Conservation (phyloP, 2,113 vertebrate species). For the Elachura formosa region DNA sequence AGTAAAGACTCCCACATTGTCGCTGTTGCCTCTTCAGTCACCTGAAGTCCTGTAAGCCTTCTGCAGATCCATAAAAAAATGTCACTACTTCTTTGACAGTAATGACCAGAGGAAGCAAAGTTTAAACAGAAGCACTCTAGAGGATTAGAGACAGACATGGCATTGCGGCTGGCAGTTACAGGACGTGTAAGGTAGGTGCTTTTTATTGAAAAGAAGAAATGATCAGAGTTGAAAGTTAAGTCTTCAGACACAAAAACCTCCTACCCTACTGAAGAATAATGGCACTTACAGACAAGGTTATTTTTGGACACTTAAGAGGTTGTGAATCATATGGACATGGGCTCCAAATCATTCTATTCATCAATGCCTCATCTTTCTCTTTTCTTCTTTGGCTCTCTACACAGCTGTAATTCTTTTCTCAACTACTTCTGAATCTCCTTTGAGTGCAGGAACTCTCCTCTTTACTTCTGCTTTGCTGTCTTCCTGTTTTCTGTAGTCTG, state of each 20-base stretch:
- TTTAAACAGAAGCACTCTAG: not conserved
- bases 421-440: not conserved
- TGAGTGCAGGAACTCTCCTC: not conserved
- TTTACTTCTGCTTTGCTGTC: not conserved
- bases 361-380: constrained; percentile 20
- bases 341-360: constrained; percentile 33
- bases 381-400: not conserved
- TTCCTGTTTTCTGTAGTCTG: not conserved
- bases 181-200: not conserved
- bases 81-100: not conserved
- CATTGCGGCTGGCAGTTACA: not conserved
- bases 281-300: constrained; percentile 16
- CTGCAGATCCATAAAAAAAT: not conserved
- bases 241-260: constrained; percentile 30
- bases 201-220: not conserved
- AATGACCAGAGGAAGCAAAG: not conserved
- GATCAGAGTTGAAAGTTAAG: not conserved
- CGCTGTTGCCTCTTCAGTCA: not conserved
- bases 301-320: constrained; percentile 30
- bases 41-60: not conserved
- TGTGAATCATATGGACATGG: constrained; percentile 36
- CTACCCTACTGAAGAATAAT: constrained; percentile 27
- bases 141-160: not conserved
- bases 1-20: not conserved
- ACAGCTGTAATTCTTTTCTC: not conserved